phyloP scores from a whole-genome alignment of 2,797 vertebrate genomes.

The Crenuchus spilurus region DNA sequence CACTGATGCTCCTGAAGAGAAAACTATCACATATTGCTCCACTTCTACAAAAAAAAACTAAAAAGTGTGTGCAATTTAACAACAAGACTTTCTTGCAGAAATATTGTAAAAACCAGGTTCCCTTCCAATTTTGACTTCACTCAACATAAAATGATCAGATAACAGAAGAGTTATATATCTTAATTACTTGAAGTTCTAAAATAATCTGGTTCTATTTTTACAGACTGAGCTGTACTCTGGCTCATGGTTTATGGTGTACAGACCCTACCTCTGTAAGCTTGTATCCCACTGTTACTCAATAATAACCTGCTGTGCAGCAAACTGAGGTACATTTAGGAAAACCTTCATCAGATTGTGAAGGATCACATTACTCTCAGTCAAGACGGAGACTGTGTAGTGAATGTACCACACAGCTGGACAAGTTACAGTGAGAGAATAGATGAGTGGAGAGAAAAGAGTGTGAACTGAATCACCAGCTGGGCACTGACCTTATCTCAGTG shows the following conservation, averaged over 20 bases:
- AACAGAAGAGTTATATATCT: too few relatives aligned
- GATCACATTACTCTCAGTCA: background rate
- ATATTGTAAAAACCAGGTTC: too few relatives aligned
- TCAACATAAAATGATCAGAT: too few relatives aligned
- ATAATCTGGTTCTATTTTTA: too few relatives aligned
- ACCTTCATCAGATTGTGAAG: background rate
- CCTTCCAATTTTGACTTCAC: too few relatives aligned
- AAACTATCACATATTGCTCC: background rate
- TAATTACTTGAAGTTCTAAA: too few relatives aligned
- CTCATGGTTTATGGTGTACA: background rate
- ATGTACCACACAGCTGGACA: background rate
- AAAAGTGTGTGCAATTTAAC: too few relatives aligned
- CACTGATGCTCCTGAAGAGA: background rate
- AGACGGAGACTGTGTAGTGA: background rate
- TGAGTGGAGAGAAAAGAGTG: background rate
- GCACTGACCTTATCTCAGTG: background rate
- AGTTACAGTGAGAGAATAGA: background rate
- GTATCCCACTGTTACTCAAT: background rate
- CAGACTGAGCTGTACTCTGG: background rate
- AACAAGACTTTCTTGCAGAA: too few relatives aligned
- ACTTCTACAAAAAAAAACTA: too few relatives aligned
- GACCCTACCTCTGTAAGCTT: background rate
- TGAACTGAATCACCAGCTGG: background rate
- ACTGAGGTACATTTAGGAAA: background rate
- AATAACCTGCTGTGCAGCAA: background rate